Percentiles rank a stretch among this genome's conserved stretches.
Evolutionary conservation across 1,140 invertebrate species (phyloP).

Genomic region (Drosophila littoralis): DNA sequence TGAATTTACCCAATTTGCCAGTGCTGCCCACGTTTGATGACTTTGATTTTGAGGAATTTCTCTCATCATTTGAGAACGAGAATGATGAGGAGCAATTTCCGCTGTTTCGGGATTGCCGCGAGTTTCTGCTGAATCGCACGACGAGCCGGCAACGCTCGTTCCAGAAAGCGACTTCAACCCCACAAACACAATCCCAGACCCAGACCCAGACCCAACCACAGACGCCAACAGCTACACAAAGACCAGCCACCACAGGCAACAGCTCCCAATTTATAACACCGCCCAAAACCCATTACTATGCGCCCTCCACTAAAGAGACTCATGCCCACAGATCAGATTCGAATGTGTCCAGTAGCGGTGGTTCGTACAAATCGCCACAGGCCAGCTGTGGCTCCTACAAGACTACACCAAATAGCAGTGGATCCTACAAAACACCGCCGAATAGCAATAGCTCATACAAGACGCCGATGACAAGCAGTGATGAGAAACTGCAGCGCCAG

Average conservation of each 20-base stretch:
- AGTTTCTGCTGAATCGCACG: constrained; percentile 80
- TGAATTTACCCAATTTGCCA: constrained; percentile 48
- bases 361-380: constrained; percentile 17
- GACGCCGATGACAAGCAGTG: constrained; percentile 18
- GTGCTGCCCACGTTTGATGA: constrained; percentile 77
- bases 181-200: constrained; percentile 14
- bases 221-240: constrained; percentile 37
- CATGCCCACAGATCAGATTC: constrained; percentile 66
- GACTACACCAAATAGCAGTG: constrained; percentile 11
- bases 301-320: constrained; percentile 42
- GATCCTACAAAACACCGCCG: constrained; percentile 7
- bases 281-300: constrained; percentile 5
- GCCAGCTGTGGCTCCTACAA: constrained; percentile 21
- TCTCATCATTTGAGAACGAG: constrained; percentile 85
- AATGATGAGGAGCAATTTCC: constrained; percentile 84
- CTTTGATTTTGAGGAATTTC: constrained; percentile 85
- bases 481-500: constrained; percentile 52
- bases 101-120: constrained; percentile 82
- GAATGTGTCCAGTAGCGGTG: constrained; percentile 28
- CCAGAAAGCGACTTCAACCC: constrained; percentile 69
- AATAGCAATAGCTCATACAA: constrained; percentile 21
- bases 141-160: constrained; percentile 74
- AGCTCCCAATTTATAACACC: constrained; percentile 27
- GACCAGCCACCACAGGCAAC: constrained; percentile 23
- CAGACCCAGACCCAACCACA: constrained; percentile 30